A percentile compares a stretch with the other conserved stretches of the same genome.
phyloP scores from a whole-genome alignment of 2,888 invertebrate species.

The Orthosia incerta region DNA sequence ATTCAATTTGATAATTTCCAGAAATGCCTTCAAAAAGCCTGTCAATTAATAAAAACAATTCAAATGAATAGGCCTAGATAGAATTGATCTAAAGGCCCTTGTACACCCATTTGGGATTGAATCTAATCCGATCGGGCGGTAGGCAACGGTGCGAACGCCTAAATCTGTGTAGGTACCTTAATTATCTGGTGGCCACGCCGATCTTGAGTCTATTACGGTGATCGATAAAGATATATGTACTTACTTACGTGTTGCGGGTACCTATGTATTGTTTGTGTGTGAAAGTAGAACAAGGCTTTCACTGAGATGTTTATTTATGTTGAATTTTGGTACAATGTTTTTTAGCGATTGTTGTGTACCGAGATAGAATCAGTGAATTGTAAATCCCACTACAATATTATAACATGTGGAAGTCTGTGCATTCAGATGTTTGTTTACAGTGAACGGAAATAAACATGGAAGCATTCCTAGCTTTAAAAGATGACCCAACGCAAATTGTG shows the following conservation, averaged over 20 bases:
- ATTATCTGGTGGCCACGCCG: constrained; percentile 54
- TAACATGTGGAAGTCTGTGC: no score
- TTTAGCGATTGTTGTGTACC: not conserved
- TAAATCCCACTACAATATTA: no score
- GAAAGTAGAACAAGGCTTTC: not conserved
- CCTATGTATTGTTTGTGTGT: not conserved
- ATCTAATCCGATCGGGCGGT: constrained; percentile 61
- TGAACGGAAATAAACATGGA: no score
- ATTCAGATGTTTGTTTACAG: no score
- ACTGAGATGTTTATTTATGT: not conserved
- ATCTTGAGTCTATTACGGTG: constrained; percentile 51
- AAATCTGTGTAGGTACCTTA: constrained; percentile 56
- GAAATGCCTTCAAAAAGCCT: not conserved
- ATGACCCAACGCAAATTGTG: no score
- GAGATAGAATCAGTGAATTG: no score
- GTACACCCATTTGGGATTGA: constrained; percentile 59
- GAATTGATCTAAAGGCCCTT: constrained; percentile 44
- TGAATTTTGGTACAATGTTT: constrained; percentile 1
- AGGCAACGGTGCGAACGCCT: constrained; percentile 48
- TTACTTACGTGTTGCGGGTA: not conserved
- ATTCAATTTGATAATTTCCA: constrained; percentile 2
- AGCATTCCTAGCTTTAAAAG: no score
- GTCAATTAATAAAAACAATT: constrained; percentile 30
- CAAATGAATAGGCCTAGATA: constrained; percentile 49
- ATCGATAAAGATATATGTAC: constrained; percentile 39